Evolutionary conservation across 2,113 vertebrate species (phyloP), one percentile per base, ranked within the genome.

Genomic region (Dunckerocampus dactyliophorus): DNA sequence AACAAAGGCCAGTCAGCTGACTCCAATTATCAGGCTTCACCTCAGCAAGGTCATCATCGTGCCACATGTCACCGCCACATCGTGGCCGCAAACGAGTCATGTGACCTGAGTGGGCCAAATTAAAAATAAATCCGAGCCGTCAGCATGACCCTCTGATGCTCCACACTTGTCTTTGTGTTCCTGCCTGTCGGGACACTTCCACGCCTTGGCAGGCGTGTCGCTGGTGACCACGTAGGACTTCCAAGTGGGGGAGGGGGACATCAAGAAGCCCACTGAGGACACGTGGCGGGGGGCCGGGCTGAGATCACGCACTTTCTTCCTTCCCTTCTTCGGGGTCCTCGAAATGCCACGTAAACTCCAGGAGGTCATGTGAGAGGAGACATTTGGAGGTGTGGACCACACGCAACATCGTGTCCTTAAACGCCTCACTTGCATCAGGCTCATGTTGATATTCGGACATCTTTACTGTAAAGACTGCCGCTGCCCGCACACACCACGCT

Each of bases 91-190:
- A 86, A 85, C 84, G 74, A 84, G 82, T 71, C 85, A 76, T 79
- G 76, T 74, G 82, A 84, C 81, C 74, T 75, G 78, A 63, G 79
- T 55, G 76, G 57, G 63, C 49, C 12, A 70, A 82, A 87, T 88
- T 87, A 86, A 87, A 88, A 89, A 86, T 86, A 88, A 88, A 90
- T 87, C 79, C 61, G 81, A 81, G 72, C 75, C 80, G 85, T 89
- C 86, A 88, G 87, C 77, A 69, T 69, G 71, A 47, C 60, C 67
- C 72, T 53, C 81, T 82, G 87, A 89, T 85, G 31, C 6, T 87
- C 80, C 79, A 77, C 58, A 71, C 75, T 56, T 13, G 47, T 46
- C 62, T 75, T 61, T 66, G 73, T 80, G 68, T 74, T 59, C 19
- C 53, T 20, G 62, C 60, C 70, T 19, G 5, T 28, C 2, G 24